Base-by-base conservation (phyloP, 2,888 invertebrate species). In the Agrenia bidenticulata region DNA sequence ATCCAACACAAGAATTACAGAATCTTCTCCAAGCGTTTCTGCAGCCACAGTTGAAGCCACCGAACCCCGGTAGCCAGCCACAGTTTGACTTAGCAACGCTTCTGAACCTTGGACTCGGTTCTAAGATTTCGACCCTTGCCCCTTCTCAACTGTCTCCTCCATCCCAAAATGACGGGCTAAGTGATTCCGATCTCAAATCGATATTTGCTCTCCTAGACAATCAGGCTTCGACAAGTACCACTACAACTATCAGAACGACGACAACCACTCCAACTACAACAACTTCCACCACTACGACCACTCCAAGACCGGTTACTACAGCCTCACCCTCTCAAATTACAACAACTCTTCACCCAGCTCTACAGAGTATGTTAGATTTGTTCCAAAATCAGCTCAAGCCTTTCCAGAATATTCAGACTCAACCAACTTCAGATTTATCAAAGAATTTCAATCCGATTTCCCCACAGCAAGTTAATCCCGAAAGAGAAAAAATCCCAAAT, bases 131-230 rank as follows among this genome's bases (percentile, higher is more conserved):
- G 5, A 15, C 39, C 1, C 1, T 42, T n/a, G 21, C 53, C n/a
- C n/a, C 17, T 15, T 26, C 61, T 2, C 37, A 50, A 5, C 21
- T 37, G n/a, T n/a, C 56, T 1, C 19, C 58, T 1, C 27, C 26
- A 19, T n/a, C 37, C 2, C 32, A 32, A 32, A 32, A 32, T 7
- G 54, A 55, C 2, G 69, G 69, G 1, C 41, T 74, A 2, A 63
- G 64, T 17, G 72, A 74, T 54, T 56, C 64, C 0, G 74, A 74
- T 59, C 56, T 74, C 19, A 66, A 69, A 60, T 63, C 65, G 5
- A 74, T 74, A 59, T 74, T 68, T 37, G 60, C 60, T 37, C 27
- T 74, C 11, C 58, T 74, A 41, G 72, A 70, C n/a, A 42, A 42
- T 19, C 61, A 65, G 53, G 58, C 60, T n/a, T 42, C 64, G 7